Evolutionary conservation across 2,888 invertebrate genomes (phyloP).

Genomic region (Plutella xylostella): DNA sequence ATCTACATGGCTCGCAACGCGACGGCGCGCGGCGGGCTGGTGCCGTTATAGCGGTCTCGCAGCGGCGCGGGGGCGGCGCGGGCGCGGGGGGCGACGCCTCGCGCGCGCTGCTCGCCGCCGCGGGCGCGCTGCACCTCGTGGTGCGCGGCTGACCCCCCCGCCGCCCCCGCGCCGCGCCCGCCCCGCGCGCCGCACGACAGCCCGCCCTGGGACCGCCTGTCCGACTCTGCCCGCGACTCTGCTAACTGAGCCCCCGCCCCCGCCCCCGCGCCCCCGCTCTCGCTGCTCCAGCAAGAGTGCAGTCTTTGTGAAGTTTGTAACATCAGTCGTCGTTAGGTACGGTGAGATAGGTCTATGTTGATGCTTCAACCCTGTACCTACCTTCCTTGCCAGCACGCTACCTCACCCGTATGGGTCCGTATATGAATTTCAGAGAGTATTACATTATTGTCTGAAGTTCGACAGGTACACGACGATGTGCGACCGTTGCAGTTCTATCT

Average conservation of each 20-base stretch:
- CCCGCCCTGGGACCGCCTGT: slow-evolving; percentile 15
- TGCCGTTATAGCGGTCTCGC: slow-evolving; percentile 76
- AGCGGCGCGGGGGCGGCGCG: slow-evolving; percentile 17
- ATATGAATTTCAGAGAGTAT: too few relatives aligned
- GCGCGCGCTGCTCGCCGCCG: slow-evolving; percentile 26
- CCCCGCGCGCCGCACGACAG: slow-evolving; percentile 6
- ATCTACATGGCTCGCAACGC: slow-evolving; percentile 95
- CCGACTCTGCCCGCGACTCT: slow-evolving; percentile 9
- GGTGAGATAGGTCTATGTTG: too few relatives aligned
- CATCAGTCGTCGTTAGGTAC: too few relatives aligned
- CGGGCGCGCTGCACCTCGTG: slow-evolving; percentile 30
- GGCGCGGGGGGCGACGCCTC: slow-evolving; percentile 30
- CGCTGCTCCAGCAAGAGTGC: too few relatives aligned
- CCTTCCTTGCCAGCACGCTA: too few relatives aligned
- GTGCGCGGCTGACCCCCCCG: slow-evolving; percentile 31
- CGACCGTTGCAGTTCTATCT: slow-evolving; percentile 8
- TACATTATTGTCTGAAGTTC: too few relatives aligned
- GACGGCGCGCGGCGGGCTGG: slow-evolving; percentile 85
- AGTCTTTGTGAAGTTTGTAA: too few relatives aligned
- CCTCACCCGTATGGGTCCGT: too few relatives aligned
- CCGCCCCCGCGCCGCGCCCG: slow-evolving; percentile 21
- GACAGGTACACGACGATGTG: too few relatives aligned
- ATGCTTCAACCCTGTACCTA: too few relatives aligned
- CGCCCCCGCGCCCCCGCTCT: too few relatives aligned
- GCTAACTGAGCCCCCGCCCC: slow-evolving; percentile 6